Evolutionary conservation across 1,140 invertebrate species (phyloP), one percentile per base, ranked within the genome.

Genomic region (Druon quercuslanigerum): DNA sequence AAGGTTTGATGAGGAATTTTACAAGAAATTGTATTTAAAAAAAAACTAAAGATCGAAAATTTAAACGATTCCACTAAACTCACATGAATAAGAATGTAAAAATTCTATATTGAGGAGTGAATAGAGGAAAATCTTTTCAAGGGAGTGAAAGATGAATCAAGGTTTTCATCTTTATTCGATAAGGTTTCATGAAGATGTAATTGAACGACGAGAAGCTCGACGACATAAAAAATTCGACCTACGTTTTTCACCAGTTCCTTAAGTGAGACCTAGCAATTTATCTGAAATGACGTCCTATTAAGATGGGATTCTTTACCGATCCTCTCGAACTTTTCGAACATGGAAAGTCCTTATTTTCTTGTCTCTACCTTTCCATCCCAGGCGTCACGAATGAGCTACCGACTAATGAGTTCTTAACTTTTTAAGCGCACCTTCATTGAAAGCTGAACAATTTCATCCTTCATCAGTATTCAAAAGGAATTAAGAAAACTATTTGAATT

Each of bases 271-370:
- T 40, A 46, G 60, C 60, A 66, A 66, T 66, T 66, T 66, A 66
- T 66, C 60, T 66, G 25, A 66, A 66, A 66, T 66, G 60, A 66
- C 60, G 25, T 66, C 25, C 60, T 66, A 66, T 66, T 66, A 66
- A 66, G 60, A 46, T 66, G 60, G 60, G 60, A 66, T 66, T 66
- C 60, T 66, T 66, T 66, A 66, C 60, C 60, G 60, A 66, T 66
- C 25, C 60, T 66, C 60, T 66, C 25, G 33, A 66, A 66, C 60
- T 46, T 66, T 66, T 4, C 40, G 25, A 66, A 66, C 60, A 66
- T 66, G 60, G 60, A 40, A 66, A 66, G 60, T 66, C 60, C 60
- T 66, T 66, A 66, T 66, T 66, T 66, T 66, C 60, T 66, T 66
- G 60, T 66, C 60, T 66, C 33, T 66, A 40, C 60, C 60, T 66